Base-by-base conservation (phyloP, 35 echinoderm and acorn worm genomes). In the Lytechinus pictus region DNA sequence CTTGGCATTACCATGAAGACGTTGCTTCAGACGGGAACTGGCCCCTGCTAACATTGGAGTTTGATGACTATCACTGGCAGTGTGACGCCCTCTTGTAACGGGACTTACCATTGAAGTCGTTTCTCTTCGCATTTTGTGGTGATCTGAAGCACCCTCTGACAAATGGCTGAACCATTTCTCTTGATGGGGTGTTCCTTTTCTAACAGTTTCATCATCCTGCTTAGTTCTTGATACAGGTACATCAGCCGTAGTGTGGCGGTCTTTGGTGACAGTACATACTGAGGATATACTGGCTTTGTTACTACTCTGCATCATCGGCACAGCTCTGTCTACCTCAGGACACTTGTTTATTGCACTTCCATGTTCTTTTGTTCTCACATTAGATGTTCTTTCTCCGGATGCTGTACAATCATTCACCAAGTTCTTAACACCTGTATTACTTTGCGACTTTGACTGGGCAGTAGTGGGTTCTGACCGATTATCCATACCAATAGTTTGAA, bases 1-100 rank as follows among this genome's bases (percentile, higher is more conserved):
- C 52, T 94, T 97, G 10, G 96, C 97, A 79, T 99, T 99, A 53
- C 55, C 97, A 28, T 97, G 98, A 9, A 99, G 92, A 29, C 97
- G 95, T 91, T 95, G 91, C 54, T 97, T 97, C 1, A 99, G 54
- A 27, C 92, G 92, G 57, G 92, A 93, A 93, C 11, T 9, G 13
- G n/a, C 21, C 9, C 52, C 96, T 95, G 94, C 61, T 96, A 54
- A 53, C 91, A 9, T 93, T 53, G 16, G 96, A 89, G 27, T 94
- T 55, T 54, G 57, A 51, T 91, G 52, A 56, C 66, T 54, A 60
- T 92, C 53, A 16, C 14, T 86, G 27, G 14, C 58, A 52, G 6
- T 61, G 33, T 27, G 8, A 14, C 52, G 14, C 27, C 14, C 33
- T 16, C 51, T 94, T 52, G 86, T 52, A 54, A 52, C 61, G 9